A percentile compares a stretch with the other conserved stretches of the same genome.
phyloP scores from a whole-genome alignment of 2,797 vertebrate genomes.

The Melanotaenia pygmaea region DNA sequence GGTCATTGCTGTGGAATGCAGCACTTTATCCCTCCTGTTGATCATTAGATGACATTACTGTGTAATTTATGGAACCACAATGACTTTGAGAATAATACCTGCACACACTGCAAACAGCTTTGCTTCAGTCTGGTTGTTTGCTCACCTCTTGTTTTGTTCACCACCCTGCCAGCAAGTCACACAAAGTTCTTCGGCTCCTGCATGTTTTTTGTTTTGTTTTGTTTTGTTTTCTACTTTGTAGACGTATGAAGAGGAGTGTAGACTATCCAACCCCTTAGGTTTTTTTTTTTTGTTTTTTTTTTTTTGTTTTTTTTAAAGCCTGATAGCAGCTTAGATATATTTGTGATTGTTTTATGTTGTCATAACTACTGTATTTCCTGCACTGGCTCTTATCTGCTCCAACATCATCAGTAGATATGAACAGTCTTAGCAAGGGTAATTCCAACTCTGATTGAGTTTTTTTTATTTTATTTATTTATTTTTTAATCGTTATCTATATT shows the following conservation, averaged over 20 bases:
- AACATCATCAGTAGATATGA: too few species aligned
- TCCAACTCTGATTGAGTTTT: too few species aligned
- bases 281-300: too few species aligned
- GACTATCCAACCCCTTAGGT: too few species aligned
- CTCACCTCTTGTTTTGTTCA: neutral
- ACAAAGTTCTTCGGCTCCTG: conserved; percentile 7
- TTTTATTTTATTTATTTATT: too few species aligned
- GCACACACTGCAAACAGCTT: conserved; percentile 26
- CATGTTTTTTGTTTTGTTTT: conserved; percentile 2
- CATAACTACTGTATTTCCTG: too few species aligned
- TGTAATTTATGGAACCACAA: conserved; percentile 40
- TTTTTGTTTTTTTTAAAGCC: too few species aligned
- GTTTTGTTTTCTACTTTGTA: neutral
- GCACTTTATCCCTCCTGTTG: conserved; percentile 27
- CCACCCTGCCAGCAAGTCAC: conserved; percentile 2
- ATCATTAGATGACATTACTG: conserved; percentile 32
- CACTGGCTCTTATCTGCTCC: too few species aligned
- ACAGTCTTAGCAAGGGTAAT: too few species aligned
- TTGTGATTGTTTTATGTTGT: neutral
- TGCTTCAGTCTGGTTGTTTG: conserved; percentile 32
- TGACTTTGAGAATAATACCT: conserved; percentile 33
- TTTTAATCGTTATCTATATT: too few species aligned
- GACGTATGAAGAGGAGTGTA: too few species aligned
- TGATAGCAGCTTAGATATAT: neutral
- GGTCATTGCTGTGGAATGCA: conserved; percentile 48